Evolutionary conservation across 1,140 invertebrate species (phyloP).

Genomic region (Branchinecta lindahli): DNA sequence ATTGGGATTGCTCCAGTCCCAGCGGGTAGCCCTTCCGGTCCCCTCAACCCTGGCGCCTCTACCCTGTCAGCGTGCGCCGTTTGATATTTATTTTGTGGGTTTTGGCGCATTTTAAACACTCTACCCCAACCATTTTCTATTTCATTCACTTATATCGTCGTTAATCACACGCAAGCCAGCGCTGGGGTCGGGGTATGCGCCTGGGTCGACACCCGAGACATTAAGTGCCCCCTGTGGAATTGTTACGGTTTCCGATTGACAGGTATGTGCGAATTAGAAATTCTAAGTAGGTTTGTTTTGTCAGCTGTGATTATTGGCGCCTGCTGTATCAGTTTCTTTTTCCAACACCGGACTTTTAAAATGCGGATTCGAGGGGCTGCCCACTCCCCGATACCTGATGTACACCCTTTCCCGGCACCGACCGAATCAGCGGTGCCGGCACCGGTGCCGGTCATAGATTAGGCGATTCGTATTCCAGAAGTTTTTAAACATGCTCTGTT

Average conservation of each 20-base stretch:
- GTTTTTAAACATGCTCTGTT: too few species aligned
- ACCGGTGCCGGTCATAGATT: too few species aligned
- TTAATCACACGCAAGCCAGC: not conserved
- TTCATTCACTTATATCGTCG: conserved; percentile 10
- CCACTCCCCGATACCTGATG: not conserved
- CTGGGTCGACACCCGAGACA: not conserved
- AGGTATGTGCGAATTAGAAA: not conserved
- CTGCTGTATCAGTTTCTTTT: too few species aligned
- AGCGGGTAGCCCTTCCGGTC: conserved; percentile 4
- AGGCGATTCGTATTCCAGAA: too few species aligned
- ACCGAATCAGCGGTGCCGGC: too few species aligned
- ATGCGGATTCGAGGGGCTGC: not conserved
- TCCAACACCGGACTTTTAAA: not conserved
- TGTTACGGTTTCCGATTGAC: not conserved
- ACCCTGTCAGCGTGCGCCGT: conserved; percentile 2
- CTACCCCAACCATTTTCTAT: conserved; percentile 4
- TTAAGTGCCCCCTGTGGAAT: not conserved
- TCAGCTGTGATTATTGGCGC: not conserved
- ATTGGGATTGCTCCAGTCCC: not conserved
- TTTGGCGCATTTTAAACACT: conserved; percentile 11
- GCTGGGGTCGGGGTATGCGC: not conserved
- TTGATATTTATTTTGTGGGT: conserved; percentile 10
- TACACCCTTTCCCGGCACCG: too few species aligned
- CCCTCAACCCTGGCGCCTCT: not conserved
- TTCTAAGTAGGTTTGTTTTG: not conserved